Conservation (phyloP, 2,888 invertebrate genomes). For the Sussaba pulchella region DNA sequence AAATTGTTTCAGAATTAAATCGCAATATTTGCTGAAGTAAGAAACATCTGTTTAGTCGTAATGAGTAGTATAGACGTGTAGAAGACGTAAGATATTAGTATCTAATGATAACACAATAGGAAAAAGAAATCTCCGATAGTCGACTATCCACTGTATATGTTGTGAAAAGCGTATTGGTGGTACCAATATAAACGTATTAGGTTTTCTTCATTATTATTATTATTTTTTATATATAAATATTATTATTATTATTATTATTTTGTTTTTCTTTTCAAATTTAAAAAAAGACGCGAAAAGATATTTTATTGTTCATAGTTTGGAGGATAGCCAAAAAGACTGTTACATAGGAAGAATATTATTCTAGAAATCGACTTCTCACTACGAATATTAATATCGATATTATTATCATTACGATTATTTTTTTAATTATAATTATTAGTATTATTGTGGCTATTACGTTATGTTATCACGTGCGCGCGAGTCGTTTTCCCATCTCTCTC, state of each 20-base stretch:
- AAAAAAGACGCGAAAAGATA: constrained; percentile 58
- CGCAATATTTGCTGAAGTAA: constrained; percentile 65
- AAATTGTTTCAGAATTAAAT: constrained; percentile 54
- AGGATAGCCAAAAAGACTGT: constrained; percentile 83
- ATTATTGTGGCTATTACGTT: constrained; percentile 70
- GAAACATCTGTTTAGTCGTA: constrained; percentile 68
- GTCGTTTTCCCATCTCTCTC: constrained; percentile 2
- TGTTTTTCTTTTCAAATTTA: constrained; percentile 52
- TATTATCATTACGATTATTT: constrained; percentile 76
- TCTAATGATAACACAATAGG: constrained; percentile 63
- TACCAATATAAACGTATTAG: constrained; percentile 47
- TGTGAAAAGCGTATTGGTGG: constrained; percentile 58
- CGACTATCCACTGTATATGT: constrained; percentile 64
- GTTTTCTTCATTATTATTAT: constrained; percentile 41
- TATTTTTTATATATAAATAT: constrained; percentile 49
- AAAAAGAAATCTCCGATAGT: constrained; percentile 60
- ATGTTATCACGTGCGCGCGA: constrained; percentile 65
- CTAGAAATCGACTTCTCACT: constrained; percentile 78
- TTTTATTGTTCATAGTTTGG: constrained; percentile 81
- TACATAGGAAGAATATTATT: constrained; percentile 81
- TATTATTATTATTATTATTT: constrained; percentile 40
- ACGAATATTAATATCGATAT: constrained; percentile 74
- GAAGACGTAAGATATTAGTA: constrained; percentile 72
- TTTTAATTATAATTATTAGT: constrained; percentile 63
- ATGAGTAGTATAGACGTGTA: constrained; percentile 69